phyloP scores from a whole-genome alignment of 1,140 invertebrate species.

The Meloidogyne chitwoodi region DNA sequence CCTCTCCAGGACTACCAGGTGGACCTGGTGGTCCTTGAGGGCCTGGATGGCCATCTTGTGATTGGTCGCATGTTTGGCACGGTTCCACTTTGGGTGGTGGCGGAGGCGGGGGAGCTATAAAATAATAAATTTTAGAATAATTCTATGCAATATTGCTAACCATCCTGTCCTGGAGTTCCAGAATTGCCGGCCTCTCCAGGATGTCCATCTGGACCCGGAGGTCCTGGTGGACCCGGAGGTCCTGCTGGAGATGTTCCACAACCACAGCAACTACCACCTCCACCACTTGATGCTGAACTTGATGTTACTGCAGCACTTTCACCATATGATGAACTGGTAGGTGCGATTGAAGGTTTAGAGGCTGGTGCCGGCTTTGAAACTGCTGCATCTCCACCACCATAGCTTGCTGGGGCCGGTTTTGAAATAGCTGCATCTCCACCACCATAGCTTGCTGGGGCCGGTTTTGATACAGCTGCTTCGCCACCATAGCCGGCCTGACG shows the following conservation, averaged over 20 bases:
- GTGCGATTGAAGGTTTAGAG: not conserved
- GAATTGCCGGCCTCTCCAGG: not conserved
- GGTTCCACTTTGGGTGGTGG: constrained; percentile 2
- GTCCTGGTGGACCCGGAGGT: constrained; percentile 3
- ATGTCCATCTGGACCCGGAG: not conserved
- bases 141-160: not conserved
- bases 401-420: not conserved
- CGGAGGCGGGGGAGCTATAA: constrained; percentile 1
- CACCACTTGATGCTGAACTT: not conserved
- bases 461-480: not conserved
- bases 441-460: not conserved
- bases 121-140: not conserved
- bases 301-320: constrained; percentile 13
- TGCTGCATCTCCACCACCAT: not conserved
- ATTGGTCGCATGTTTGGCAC: constrained; percentile 1
- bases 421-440: not conserved
- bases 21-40: constrained; percentile 28
- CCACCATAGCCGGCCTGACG: constrained; percentile 1
- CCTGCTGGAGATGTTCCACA: constrained; percentile 4
- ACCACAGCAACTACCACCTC: not conserved
- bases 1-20: constrained; percentile 29
- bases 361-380: not conserved
- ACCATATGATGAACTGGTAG: not conserved
- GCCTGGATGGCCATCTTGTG: constrained; percentile 6
- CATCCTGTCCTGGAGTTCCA: constrained; percentile 11